Conservation (phyloP, 2,113 vertebrate species). For the Leptocoma aspasia region DNA sequence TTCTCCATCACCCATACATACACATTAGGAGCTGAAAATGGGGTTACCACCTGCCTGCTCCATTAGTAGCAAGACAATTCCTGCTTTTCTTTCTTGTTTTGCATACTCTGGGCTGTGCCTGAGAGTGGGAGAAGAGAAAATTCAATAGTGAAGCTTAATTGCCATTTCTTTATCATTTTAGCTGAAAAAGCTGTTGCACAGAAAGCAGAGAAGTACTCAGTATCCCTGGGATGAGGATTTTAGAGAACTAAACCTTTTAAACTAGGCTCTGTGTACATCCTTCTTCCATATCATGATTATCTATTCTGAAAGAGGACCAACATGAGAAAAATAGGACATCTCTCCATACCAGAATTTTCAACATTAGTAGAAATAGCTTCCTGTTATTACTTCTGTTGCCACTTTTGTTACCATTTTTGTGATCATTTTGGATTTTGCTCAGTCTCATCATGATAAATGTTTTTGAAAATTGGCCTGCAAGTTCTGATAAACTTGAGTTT, state of each 20-base stretch:
- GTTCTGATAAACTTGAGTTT: background rate
- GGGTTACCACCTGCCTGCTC: constrained; percentile 29
- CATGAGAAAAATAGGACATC: background rate
- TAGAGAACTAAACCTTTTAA: background rate
- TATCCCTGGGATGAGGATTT: background rate
- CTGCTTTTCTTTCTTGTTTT: background rate
- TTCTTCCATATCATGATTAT: background rate
- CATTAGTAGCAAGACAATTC: constrained; percentile 6
- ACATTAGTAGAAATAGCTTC: background rate
- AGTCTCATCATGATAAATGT: background rate
- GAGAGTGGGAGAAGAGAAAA: background rate
- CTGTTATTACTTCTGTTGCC: background rate
- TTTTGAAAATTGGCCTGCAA: background rate
- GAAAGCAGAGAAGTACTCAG: background rate
- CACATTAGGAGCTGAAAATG: background rate
- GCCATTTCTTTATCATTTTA: background rate
- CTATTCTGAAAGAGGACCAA: background rate
- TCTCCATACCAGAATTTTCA: background rate
- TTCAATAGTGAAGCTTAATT: background rate
- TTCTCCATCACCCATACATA: background rate
- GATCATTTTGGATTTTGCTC: background rate
- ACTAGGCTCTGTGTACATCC: background rate
- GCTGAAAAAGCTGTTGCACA: background rate
- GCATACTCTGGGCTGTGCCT: background rate
- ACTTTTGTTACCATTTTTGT: background rate